Conservation (phyloP, 2,113 vertebrate species). For the Hymenochirus boettgeri region DNA sequence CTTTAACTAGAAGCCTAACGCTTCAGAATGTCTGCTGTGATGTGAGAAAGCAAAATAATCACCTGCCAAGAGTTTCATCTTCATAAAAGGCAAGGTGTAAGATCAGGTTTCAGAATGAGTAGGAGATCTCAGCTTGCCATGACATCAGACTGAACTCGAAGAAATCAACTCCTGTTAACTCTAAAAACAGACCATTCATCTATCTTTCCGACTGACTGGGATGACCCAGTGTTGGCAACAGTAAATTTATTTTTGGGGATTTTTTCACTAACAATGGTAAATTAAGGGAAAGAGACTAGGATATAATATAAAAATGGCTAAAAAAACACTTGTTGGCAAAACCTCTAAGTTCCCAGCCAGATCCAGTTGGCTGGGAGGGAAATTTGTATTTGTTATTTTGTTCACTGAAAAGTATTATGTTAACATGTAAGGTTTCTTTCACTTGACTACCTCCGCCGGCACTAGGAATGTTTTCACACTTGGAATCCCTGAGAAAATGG, state of each 20-base stretch:
- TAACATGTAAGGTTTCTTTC: constrained; percentile 37
- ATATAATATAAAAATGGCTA: neutral
- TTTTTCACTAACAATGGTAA: constrained; percentile 3
- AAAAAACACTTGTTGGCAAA: neutral
- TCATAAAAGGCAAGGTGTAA: constrained; percentile 54
- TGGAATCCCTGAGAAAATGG: constrained; percentile 47
- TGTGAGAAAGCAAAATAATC: constrained; percentile 63
- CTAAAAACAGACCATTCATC: constrained; percentile 52
- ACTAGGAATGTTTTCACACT: constrained; percentile 45
- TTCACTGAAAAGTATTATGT: constrained; percentile 26
- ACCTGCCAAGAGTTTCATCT: constrained; percentile 58
- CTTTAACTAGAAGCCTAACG: constrained; percentile 49
- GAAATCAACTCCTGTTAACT: constrained; percentile 51
- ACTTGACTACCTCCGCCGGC: constrained; percentile 26
- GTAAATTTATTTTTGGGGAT: constrained; percentile 32
- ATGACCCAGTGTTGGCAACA: neutral
- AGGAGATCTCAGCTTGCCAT: constrained; percentile 38
- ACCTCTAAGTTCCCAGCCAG: accelerated
- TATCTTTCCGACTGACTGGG: constrained; percentile 21
- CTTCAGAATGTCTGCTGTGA: constrained; percentile 50
- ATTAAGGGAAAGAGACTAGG: neutral
- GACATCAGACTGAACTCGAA: constrained; percentile 53
- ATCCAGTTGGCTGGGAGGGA: neutral
- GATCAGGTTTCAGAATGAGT: constrained; percentile 56
- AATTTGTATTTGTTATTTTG: constrained; percentile 9